These are phyloP conservation scores for Apodemia duryi DNA, from an alignment of 2,888 invertebrate species.

Conservation along the genomic window DNA sequence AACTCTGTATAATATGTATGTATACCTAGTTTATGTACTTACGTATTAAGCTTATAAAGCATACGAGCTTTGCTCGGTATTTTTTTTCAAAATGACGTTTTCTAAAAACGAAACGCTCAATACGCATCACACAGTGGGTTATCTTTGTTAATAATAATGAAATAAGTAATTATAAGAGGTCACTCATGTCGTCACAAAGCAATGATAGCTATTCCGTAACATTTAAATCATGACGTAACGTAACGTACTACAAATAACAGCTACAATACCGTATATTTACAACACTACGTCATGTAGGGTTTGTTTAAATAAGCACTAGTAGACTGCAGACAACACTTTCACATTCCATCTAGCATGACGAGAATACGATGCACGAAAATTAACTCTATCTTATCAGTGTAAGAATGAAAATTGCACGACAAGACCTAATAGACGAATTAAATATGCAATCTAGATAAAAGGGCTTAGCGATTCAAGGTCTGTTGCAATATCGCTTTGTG, in stretches of 20 bases:
- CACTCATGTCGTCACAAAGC: constrained; percentile 6
- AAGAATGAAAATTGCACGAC: neutral
- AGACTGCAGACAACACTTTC: constrained; percentile 20
- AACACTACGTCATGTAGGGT: constrained; percentile 16
- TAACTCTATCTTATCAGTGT: neutral
- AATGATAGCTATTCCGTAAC: neutral
- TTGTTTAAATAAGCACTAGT: constrained; percentile 6
- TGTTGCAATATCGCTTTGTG: constrained; percentile 5
- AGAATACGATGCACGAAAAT: constrained; percentile 34
- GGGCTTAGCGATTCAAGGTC: constrained; percentile 9
- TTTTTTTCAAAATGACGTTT: no score
- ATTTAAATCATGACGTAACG: constrained; percentile 2
- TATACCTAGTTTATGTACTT: no score
- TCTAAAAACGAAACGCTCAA: no score
- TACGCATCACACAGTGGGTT: no score
- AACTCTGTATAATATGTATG: no score
- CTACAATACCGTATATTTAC: constrained; percentile 4
- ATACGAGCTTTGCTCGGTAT: no score
- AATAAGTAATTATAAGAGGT: neutral
- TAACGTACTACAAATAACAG: constrained; percentile 15
- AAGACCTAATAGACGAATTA: neutral
- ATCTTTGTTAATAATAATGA: no score
- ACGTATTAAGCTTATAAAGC: no score
- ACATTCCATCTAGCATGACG: constrained; percentile 53
- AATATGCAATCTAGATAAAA: constrained; percentile 13